Base-by-base conservation (phyloP, 2,888 invertebrate species). In the Cosmia pyralina region DNA sequence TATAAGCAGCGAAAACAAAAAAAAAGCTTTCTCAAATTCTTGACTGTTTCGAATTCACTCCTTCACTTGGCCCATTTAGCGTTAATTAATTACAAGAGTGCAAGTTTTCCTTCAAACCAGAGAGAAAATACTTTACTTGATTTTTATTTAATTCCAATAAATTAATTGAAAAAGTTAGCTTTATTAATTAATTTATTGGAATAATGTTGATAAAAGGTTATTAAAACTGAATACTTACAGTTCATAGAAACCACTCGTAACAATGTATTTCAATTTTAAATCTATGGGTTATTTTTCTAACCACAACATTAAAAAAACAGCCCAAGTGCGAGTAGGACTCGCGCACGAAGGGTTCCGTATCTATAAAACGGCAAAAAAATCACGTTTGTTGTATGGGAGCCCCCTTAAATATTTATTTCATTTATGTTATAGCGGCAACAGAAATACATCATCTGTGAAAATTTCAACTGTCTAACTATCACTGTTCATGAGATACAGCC, bases 151-250 rank as follows among this genome's bases (percentile, higher is more conserved):
- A n/a, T n/a, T n/a, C n/a, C n/a, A n/a, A n/a, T n/a, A n/a, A n/a
- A n/a, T n/a, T n/a, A 10, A 6, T 52, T 44, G 15, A 75, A 68
- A 22, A 4, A n/a, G n/a, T n/a, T 66, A 48, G 41, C 7, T 74
- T 59, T 28, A 62, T 73, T 7, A 75, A 76, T 72, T 69, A 62
- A 44, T 62, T 38, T 38, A 59, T 60, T 60, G 19, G 10, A 6
- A 10, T 48, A 0, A 44, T 53, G 13, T 68, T n/a, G 2, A 50
- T 6, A 19, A 55, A 58, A 58, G 34, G 8, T 19, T 34, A 53
- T 52, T 66, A 11, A 44, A 68, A 53, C 58, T 60, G 41, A 38
- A 28, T n/a, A n/a, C n/a, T n/a, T n/a, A 50, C 15, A 4, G 19
- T 28, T 48, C 10, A 22, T n/a, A 34, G 19, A 41, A 44, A 19